A percentile compares a stretch with the other conserved stretches of the same genome.
These are phyloP conservation scores for Emys orbicularis DNA, from an alignment of 2,797 vertebrate species.

Conservation along the genomic window DNA sequence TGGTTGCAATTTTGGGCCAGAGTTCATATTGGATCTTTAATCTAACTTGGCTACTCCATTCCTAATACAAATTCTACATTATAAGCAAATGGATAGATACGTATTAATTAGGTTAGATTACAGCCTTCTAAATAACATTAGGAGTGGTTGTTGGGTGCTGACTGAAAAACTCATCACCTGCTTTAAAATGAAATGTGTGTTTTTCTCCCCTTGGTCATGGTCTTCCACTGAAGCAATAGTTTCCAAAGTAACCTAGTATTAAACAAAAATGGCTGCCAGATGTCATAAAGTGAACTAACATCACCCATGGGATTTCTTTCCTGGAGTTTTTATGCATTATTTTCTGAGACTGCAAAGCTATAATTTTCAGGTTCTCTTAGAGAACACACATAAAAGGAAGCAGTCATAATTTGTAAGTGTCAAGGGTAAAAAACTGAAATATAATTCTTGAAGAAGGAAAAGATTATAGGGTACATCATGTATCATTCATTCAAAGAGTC, in stretches of 20 bases:
- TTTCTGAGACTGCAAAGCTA: slow-evolving; percentile 42
- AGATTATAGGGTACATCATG: background rate
- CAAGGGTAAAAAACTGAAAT: background rate
- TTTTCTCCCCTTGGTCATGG: background rate
- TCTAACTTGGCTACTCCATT: background rate
- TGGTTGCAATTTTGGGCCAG: background rate
- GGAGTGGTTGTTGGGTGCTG: background rate
- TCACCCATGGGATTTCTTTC: background rate
- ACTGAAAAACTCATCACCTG: background rate
- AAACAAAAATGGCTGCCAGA: slow-evolving; percentile 42
- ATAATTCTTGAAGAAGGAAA: background rate
- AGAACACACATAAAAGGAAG: slow-evolving; percentile 51
- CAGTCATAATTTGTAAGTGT: slow-evolving; percentile 37
- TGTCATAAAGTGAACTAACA: background rate
- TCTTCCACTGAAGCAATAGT: slow-evolving; percentile 23
- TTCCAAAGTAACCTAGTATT: slow-evolving; percentile 31
- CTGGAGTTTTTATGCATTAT: background rate
- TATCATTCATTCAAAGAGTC: background rate
- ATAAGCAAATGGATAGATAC: background rate
- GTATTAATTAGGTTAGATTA: background rate
- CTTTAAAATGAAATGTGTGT: background rate
- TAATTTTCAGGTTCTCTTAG: slow-evolving; percentile 39
- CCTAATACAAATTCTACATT: background rate
- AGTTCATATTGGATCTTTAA: background rate
- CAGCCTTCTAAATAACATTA: background rate